Conservation (phyloP, 2,888 invertebrate genomes). For the Zeuzera pyrina region DNA sequence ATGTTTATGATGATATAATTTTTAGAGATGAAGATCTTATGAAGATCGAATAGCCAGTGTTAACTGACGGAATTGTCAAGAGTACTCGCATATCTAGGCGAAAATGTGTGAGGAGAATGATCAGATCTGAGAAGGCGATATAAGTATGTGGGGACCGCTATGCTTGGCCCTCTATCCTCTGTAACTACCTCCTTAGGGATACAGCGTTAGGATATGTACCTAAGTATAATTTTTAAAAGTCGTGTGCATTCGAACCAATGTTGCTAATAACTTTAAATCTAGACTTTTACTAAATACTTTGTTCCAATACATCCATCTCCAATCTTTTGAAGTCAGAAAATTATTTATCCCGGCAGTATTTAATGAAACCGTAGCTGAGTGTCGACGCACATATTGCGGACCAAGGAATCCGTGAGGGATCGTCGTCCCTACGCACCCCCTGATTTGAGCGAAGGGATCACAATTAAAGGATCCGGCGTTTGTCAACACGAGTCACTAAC, state of each 20-base stretch:
- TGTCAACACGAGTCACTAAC: slow-evolving; percentile 50
- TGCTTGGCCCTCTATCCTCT: too few relatives aligned
- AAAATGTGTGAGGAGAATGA: too few relatives aligned
- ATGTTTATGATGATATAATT: slow-evolving; percentile 21
- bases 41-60: slow-evolving; percentile 33
- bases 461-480: slow-evolving; percentile 48
- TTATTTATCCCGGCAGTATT: slow-evolving; percentile 59
- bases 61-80: too few relatives aligned
- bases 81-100: too few relatives aligned
- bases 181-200: too few relatives aligned
- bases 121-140: too few relatives aligned
- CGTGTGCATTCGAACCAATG: too few relatives aligned
- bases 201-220: too few relatives aligned
- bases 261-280: too few relatives aligned
- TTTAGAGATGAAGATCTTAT: too few relatives aligned
- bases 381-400: slow-evolving; percentile 50
- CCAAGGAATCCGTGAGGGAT: slow-evolving; percentile 22
- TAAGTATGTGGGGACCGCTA: too few relatives aligned
- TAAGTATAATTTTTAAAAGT: too few relatives aligned
- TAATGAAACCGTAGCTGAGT: slow-evolving; percentile 45
- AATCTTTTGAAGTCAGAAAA: slow-evolving; percentile 54
- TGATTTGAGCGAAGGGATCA: slow-evolving; percentile 40
- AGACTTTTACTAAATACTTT: slow-evolving; percentile 49
- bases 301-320: slow-evolving; percentile 43
- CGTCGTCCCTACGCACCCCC: slow-evolving; percentile 25